Evolutionary conservation across 2,888 invertebrate species (phyloP).

Genomic region (Tricholauxania praeusta): DNA sequence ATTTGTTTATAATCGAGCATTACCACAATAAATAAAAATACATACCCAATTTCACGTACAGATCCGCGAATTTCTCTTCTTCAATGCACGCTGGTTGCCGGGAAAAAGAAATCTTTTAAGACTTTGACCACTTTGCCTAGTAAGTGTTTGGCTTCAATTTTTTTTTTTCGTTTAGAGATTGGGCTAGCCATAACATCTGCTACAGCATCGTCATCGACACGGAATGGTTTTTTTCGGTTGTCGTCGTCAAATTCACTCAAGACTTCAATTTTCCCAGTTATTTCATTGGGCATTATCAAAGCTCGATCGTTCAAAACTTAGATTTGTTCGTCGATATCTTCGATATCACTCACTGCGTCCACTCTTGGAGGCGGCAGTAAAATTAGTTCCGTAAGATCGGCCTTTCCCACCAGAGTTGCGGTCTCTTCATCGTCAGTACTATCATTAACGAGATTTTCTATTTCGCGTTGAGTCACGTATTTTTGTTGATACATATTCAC

Average conservation of each 20-base stretch:
- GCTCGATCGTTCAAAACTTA: slow-evolving; percentile 4
- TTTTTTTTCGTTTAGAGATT: too few species aligned
- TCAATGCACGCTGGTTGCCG: background rate
- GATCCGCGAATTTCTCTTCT: background rate
- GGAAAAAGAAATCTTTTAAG: background rate
- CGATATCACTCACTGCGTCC: too few species aligned
- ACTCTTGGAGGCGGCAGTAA: too few species aligned
- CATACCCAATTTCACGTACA: background rate
- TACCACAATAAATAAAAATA: background rate
- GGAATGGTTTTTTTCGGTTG: background rate
- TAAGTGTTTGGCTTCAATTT: too few species aligned
- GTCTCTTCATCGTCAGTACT: background rate
- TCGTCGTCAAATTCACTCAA: background rate
- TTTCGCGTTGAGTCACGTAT: background rate
- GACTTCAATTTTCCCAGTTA: background rate
- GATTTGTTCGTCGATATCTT: too few species aligned
- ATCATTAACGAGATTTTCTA: too few species aligned
- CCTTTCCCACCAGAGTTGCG: background rate
- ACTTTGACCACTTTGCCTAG: too few species aligned
- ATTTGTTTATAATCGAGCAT: background rate
- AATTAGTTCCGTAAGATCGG: too few species aligned
- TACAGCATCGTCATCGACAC: too few species aligned
- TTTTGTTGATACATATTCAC: background rate
- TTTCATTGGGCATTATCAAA: background rate
- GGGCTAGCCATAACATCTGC: too few species aligned